Evolutionary conservation across 92 coral and sea anemone species (phyloP).

Genomic region (Virgularia gustaviana): DNA sequence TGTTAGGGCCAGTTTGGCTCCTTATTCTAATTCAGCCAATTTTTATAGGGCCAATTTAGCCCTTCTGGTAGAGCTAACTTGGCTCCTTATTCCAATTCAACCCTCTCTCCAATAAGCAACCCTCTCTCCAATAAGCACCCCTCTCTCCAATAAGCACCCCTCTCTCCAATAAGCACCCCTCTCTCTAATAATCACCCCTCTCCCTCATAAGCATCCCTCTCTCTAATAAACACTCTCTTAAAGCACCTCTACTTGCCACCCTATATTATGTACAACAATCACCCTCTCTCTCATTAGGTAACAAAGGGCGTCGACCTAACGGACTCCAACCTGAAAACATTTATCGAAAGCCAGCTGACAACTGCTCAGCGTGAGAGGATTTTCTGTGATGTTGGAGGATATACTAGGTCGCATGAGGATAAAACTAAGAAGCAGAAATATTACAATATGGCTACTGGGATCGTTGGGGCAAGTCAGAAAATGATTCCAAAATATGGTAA

Average conservation of each 20-base stretch:
- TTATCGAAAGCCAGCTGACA: neutral
- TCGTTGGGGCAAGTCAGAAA: constrained; percentile 5
- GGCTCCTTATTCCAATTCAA: no score
- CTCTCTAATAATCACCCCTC: no score
- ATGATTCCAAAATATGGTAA: constrained; percentile 18
- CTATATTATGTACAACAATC: neutral
- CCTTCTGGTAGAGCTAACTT: no score
- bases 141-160: no score
- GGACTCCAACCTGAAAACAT: neutral
- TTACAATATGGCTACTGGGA: neutral
- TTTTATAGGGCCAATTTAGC: no score
- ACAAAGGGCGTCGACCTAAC: neutral
- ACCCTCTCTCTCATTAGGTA: neutral
- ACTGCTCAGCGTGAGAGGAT: constrained; percentile 23
- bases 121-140: no score
- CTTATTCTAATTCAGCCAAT: no score
- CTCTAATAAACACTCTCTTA: neutral
- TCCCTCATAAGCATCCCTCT: neutral
- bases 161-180: no score
- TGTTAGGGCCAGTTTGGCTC: no score
- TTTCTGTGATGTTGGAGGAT: constrained; percentile 31
- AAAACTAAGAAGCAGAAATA: neutral
- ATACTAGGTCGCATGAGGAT: neutral
- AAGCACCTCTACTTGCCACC: neutral
- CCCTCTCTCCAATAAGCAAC: no score